phyloP scores from a whole-genome alignment of 2,113 vertebrate species.

The Merops nubicus region DNA sequence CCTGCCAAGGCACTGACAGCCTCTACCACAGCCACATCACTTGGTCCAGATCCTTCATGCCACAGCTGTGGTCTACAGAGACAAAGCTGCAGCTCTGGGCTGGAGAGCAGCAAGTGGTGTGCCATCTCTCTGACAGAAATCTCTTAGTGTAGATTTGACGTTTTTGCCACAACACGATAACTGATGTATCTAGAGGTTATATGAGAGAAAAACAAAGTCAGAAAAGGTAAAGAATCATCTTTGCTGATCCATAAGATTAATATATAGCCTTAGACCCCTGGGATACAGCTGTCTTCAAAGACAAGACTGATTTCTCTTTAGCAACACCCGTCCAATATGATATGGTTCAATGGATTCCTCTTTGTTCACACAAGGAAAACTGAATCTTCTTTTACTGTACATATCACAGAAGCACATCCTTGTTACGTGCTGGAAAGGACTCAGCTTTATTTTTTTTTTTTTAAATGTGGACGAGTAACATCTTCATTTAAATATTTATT shows the following conservation, averaged over 20 bases:
- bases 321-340: not conserved
- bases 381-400: not conserved
- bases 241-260: not conserved
- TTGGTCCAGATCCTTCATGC: not conserved
- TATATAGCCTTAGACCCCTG: not conserved
- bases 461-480: not conserved
- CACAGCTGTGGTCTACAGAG: not conserved
- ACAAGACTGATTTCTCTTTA: not conserved
- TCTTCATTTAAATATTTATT: not conserved
- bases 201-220: not conserved
- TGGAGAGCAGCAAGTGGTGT: not conserved
- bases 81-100: not conserved
- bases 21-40: not conserved
- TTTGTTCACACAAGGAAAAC: not conserved
- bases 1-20: not conserved
- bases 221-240: not conserved
- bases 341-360: not conserved
- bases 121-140: not conserved
- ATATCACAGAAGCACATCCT: not conserved
- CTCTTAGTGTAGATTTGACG: not conserved
- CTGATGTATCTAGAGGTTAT: not conserved
- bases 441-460: not conserved
- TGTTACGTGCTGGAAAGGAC: not conserved
- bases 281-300: not conserved
- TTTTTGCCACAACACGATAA: not conserved